phyloP scores from a whole-genome alignment of 2,113 vertebrate species.

The Paralichthys olivaceus region DNA sequence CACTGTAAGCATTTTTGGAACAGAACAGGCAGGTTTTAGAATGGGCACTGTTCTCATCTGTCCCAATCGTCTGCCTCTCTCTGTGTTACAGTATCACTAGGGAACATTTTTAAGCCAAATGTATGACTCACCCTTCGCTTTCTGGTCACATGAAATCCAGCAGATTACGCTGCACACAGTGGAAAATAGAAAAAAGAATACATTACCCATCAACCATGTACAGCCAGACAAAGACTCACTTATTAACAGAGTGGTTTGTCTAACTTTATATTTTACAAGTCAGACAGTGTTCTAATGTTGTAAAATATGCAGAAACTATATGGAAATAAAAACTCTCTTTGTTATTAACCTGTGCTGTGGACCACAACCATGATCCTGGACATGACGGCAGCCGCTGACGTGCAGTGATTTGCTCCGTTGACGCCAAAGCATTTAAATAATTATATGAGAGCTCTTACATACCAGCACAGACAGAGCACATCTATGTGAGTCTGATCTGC shows the following conservation, averaged over 20 bases:
- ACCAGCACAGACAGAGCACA: background rate
- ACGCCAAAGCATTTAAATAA: accelerated
- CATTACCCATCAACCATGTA: slow-evolving; percentile 23
- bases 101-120: background rate
- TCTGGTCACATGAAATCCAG: background rate
- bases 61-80: no score
- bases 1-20: no score
- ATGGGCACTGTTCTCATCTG: no score
- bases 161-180: slow-evolving; percentile 19
- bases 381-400: slow-evolving; percentile 47
- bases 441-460: slow-evolving; percentile 3
- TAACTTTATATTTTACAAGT: background rate
- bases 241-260: background rate
- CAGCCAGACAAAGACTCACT: background rate
- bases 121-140: slow-evolving; percentile 38
- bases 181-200: slow-evolving; percentile 20
- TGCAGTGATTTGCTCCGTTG: background rate
- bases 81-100: no score
- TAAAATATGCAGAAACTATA: background rate
- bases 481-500: no score
- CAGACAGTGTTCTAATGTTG: no score
- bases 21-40: no score
- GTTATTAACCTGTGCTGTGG: slow-evolving; percentile 59
- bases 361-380: slow-evolving; percentile 63
- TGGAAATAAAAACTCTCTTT: accelerated